phyloP scores from a whole-genome alignment of 2,888 invertebrate species.

The Augochlorella aurata region DNA sequence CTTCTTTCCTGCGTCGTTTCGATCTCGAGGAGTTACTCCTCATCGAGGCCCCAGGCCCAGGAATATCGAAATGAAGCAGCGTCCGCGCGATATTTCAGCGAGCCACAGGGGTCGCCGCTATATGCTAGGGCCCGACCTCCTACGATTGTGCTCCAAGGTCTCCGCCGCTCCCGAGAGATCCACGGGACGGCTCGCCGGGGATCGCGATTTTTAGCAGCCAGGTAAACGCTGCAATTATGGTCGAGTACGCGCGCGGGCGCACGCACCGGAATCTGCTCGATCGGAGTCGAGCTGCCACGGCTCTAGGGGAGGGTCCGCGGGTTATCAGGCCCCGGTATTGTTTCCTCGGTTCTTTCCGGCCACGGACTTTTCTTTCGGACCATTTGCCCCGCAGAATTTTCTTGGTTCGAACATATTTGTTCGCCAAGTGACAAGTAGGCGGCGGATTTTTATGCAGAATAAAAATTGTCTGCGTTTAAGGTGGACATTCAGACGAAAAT shows the following conservation, averaged over 20 bases:
- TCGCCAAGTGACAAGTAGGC: too few species aligned
- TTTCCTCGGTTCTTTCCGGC: background rate
- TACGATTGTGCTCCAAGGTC: constrained; percentile 60
- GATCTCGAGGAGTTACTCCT: constrained; percentile 58
- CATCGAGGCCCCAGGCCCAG: constrained; percentile 65
- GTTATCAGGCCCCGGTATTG: background rate
- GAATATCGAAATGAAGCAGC: constrained; percentile 73
- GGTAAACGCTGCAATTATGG: constrained; percentile 63
- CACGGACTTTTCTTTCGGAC: background rate
- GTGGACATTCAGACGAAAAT: too few species aligned
- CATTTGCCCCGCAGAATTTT: background rate
- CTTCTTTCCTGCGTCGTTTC: constrained; percentile 31
- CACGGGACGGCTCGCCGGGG: constrained; percentile 30
- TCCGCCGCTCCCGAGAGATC: constrained; percentile 41
- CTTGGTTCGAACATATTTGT: too few species aligned
- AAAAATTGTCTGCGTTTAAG: too few species aligned
- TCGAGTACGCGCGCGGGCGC: constrained; percentile 34
- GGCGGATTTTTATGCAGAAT: too few species aligned
- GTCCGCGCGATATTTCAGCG: constrained; percentile 72
- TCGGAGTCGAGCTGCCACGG: background rate
- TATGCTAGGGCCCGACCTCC: constrained; percentile 63
- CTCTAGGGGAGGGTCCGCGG: background rate
- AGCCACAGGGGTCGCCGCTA: constrained; percentile 67
- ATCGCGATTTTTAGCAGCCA: constrained; percentile 55
- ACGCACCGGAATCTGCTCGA: constrained; percentile 17